Conservation (phyloP, 2,888 invertebrate species). For the Drosophila tanythrix region DNA sequence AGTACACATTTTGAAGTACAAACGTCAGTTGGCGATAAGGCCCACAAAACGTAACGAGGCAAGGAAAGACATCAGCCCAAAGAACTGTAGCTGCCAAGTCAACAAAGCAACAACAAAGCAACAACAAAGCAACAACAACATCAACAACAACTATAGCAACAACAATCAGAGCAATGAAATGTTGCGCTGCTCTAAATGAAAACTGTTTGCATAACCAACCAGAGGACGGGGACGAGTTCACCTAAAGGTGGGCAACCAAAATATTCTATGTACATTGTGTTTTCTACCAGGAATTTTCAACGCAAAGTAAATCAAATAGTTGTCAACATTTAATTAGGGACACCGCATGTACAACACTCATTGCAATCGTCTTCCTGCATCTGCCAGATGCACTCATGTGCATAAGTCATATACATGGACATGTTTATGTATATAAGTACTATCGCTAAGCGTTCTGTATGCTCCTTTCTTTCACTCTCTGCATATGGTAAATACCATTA, state of each 20-base stretch:
- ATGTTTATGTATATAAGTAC: slow-evolving; percentile 1
- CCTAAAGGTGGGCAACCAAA: slow-evolving; percentile 19
- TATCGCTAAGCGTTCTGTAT: slow-evolving; percentile 8
- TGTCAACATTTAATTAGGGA: slow-evolving; percentile 57
- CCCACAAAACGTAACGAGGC: slow-evolving; percentile 52
- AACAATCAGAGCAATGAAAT: slow-evolving; percentile 55
- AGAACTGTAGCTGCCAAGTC: slow-evolving; percentile 55
- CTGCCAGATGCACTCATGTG: slow-evolving; percentile 20
- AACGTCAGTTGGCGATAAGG: slow-evolving; percentile 79
- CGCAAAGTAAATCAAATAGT: slow-evolving; percentile 34
- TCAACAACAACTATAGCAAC: slow-evolving; percentile 29
- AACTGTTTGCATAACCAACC: slow-evolving; percentile 70
- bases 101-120: slow-evolving; percentile 45
- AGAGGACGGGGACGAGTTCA: slow-evolving; percentile 13
- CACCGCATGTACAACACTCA: slow-evolving; percentile 32
- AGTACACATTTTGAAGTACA: slow-evolving; percentile 81
- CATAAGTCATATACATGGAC: neutral
- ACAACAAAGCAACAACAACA: slow-evolving; percentile 28
- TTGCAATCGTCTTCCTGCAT: slow-evolving; percentile 13
- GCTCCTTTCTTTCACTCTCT: slow-evolving; percentile 70
- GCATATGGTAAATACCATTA: slow-evolving; percentile 85
- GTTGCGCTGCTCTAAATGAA: slow-evolving; percentile 68
- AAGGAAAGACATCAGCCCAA: slow-evolving; percentile 56
- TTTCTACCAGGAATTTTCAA: slow-evolving; percentile 35
- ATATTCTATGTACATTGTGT: slow-evolving; percentile 22